phyloP scores from a whole-genome alignment of 1,140 invertebrate species.

The Drosophila arawakana region DNA sequence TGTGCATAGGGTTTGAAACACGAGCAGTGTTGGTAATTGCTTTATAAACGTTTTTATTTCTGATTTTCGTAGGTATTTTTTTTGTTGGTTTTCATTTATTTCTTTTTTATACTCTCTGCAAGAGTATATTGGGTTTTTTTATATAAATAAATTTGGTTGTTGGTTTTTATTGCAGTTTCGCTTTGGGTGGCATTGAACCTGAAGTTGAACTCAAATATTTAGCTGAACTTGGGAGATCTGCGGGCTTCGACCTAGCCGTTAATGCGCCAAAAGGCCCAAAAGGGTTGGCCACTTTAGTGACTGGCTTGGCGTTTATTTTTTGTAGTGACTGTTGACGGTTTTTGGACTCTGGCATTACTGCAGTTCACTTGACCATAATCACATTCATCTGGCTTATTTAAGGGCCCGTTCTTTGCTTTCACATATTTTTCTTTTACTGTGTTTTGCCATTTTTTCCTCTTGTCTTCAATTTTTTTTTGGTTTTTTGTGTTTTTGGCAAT shows the following conservation, averaged over 20 bases:
- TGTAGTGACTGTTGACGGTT: neutral
- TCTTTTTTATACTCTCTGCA: too few species aligned
- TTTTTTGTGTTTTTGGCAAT: slow-evolving; percentile 57
- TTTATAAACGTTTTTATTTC: slow-evolving; percentile 72
- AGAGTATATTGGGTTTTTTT: too few species aligned
- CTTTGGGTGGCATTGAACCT: slow-evolving; percentile 79
- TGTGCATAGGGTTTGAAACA: slow-evolving; percentile 66
- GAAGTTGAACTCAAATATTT: slow-evolving; percentile 26
- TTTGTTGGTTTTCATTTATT: slow-evolving; percentile 8
- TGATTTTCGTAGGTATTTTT: slow-evolving; percentile 31
- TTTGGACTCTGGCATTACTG: slow-evolving; percentile 9
- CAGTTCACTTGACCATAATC: slow-evolving; percentile 50
- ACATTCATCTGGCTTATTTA: slow-evolving; percentile 70
- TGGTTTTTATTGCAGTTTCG: slow-evolving; percentile 68
- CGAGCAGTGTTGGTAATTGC: slow-evolving; percentile 77
- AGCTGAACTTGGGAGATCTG: slow-evolving; percentile 1
- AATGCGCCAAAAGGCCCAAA: slow-evolving; percentile 75
- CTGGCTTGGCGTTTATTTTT: neutral
- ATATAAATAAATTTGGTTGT: slow-evolving; percentile 67
- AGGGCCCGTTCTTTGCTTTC: slow-evolving; percentile 76
- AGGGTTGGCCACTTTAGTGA: slow-evolving; percentile 42
- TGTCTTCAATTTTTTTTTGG: slow-evolving; percentile 11
- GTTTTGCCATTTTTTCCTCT: slow-evolving; percentile 7
- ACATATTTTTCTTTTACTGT: slow-evolving; percentile 63
- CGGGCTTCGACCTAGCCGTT: slow-evolving; percentile 56